Base-by-base conservation (phyloP, 2,888 invertebrate genomes). In the Odiellus spinosus region DNA sequence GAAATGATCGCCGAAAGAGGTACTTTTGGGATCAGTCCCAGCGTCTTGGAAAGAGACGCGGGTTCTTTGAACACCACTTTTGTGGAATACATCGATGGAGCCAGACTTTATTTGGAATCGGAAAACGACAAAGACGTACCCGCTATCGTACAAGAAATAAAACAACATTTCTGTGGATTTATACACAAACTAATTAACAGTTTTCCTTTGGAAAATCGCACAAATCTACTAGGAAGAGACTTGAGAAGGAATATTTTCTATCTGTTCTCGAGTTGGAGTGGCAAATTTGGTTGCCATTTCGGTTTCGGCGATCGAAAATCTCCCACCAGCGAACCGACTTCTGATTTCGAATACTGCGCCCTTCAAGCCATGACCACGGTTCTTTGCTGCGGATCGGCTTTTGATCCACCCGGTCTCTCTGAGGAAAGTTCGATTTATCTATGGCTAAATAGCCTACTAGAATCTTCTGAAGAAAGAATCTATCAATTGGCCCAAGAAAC, bases 61-160 rank as follows among this genome's bases (percentile, higher is more conserved):
- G 85, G 85, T 56, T 78, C 81, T 1, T 70, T 95, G 42, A 86
- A 85, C 67, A 77, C 84, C 1, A 78, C 82, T 1, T 78, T 96
- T 60, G 79, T 88, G 3, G 96, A 98, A 62, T 95, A 93, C 63
- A 78, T 98, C 59, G 95, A 96, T 58, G 91, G 93, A 0, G 88
- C 86, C 14, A 75, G 93, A 26, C 75, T 81, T 45, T 90, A 86
- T 64, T 72, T 98, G 44, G 91, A 95, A 64, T 79, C 79, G 53
- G 96, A 98, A 64, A 80, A 82, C 4, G 96, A 96, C 61, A 88
- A 95, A 62, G 93, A 91, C 62, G 80, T 82, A 2, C 78, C 78
- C 1, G 80, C 82, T 21, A 63, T 67, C 3, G 78, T 90, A 17
- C 76, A 83, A 46, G 90, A 93, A 60, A 84, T 96, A 46, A 80